Base-by-base conservation (phyloP, 2,113 vertebrate genomes). In the Podarcis cretensis region DNA sequence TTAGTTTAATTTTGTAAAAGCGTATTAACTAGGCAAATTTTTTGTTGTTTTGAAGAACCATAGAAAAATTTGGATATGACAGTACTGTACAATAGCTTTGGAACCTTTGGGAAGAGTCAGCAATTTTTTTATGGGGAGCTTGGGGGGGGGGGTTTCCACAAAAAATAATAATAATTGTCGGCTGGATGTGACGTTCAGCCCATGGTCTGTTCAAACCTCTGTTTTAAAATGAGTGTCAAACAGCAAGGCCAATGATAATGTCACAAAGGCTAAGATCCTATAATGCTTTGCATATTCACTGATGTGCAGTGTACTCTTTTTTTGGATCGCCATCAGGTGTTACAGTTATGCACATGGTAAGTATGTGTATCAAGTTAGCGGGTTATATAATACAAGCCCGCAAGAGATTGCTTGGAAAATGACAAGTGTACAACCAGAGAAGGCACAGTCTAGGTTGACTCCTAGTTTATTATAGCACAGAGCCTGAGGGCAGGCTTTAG, bases 401-500 rank as follows among this genome's bases (percentile, higher is more conserved):
- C 40, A 89, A 87, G 37, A 76, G 6, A 43, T 85, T 35, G 10
- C 87, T 20, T 80, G 59, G 85, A 89, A 83, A 0, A 0, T 5
- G 71, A 91, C 80, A 83, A 0, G 0, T 2, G 10, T 2, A 1
- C 27, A 89, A 83, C 35, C 84, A 83, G 9, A 71, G 91, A 66
- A 37, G 27, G 16, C 65, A 13, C 21, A 8, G 20, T 76, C 21
- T 84, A 3, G 23, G 23, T 23, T 69, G 23, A 1, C 6, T 20
- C 5, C 16, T 43, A 79, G 30, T 9, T 48, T 92, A 85, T 84
- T 86, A 6, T 18, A 32, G 54, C 3, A 8, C 79, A 78, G 25
- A 86, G 90, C 91, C 74, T 32, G 87, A 79, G 87, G 57, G 81
- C 27, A n/a, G 2, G 73, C n/a, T 75, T 73, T 35, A 85, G 81